phyloP scores from a whole-genome alignment of 2,888 invertebrate species.

The Escarpia spicata region DNA sequence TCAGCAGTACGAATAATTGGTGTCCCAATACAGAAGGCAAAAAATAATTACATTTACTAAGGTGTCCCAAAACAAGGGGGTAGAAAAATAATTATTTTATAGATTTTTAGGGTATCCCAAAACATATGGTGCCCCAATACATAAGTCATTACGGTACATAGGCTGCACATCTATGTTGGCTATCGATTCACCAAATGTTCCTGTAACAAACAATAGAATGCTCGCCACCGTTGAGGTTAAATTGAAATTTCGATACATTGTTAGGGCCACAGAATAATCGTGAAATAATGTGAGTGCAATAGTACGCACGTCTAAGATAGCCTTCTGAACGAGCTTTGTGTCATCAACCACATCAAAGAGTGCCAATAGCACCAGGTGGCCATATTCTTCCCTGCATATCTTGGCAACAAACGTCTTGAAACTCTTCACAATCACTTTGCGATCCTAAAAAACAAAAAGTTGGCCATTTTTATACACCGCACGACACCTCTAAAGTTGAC shows the following conservation, averaged over 20 bases:
- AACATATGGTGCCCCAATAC: too few species aligned
- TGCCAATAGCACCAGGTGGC: constrained; percentile 82
- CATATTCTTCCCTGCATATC: constrained; percentile 86
- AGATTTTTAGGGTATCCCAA: too few species aligned
- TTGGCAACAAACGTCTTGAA: constrained; percentile 85
- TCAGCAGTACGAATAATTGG: too few species aligned
- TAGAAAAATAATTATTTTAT: too few species aligned
- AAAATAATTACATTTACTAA: too few species aligned
- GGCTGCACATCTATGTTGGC: neutral
- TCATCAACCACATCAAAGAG: constrained; percentile 90
- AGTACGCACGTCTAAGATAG: constrained; percentile 65
- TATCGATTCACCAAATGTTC: neutral
- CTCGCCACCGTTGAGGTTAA: neutral
- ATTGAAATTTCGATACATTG: neutral
- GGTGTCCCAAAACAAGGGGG: too few species aligned
- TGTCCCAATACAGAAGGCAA: too few species aligned
- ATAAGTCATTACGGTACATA: too few species aligned
- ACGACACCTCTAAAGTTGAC: neutral
- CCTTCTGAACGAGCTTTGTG: constrained; percentile 87
- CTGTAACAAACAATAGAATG: neutral
- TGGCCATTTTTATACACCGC: neutral
- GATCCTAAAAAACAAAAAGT: constrained; percentile 67
- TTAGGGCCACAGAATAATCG: neutral
- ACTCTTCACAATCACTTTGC: constrained; percentile 81
- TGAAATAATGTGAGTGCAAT: neutral